Conservation (phyloP, 2,797 vertebrate species). For the Chloroceryle inda region DNA sequence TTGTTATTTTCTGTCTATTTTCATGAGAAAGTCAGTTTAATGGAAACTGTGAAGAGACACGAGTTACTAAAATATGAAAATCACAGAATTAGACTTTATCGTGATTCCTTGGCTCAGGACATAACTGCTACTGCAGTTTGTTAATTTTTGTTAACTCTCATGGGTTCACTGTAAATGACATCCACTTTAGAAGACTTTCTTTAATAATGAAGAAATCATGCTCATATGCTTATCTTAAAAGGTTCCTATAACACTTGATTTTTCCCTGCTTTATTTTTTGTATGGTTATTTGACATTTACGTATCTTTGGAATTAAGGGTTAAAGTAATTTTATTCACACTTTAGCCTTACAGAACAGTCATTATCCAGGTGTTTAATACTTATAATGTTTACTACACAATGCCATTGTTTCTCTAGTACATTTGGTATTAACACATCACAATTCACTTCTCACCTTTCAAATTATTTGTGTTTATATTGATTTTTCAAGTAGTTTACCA, state of each 20-base stretch:
- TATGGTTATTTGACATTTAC: background rate
- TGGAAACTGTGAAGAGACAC: slow-evolving; percentile 14
- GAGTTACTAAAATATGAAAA: slow-evolving; percentile 63
- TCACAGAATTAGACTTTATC: slow-evolving; percentile 61
- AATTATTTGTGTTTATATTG: background rate
- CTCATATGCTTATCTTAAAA: background rate
- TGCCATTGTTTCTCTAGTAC: background rate
- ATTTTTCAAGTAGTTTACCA: background rate
- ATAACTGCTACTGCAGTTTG: background rate
- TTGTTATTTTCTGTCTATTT: slow-evolving; percentile 57
- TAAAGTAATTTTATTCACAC: slow-evolving; percentile 9
- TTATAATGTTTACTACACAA: background rate
- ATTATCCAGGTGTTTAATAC: background rate
- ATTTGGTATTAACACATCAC: background rate
- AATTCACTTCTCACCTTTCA: background rate
- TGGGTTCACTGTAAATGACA: background rate
- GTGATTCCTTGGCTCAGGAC: slow-evolving; percentile 28
- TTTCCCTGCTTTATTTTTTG: background rate
- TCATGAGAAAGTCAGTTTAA: slow-evolving; percentile 5
- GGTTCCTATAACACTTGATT: background rate
- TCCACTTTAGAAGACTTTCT: background rate
- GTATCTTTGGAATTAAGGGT: background rate
- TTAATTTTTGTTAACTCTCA: background rate
- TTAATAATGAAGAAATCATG: background rate
- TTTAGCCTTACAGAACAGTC: background rate